Evolutionary conservation across 30 jellyfish, hydroid and myxozoan species (phyloP).

Genomic region (Cassiopea xamachana): DNA sequence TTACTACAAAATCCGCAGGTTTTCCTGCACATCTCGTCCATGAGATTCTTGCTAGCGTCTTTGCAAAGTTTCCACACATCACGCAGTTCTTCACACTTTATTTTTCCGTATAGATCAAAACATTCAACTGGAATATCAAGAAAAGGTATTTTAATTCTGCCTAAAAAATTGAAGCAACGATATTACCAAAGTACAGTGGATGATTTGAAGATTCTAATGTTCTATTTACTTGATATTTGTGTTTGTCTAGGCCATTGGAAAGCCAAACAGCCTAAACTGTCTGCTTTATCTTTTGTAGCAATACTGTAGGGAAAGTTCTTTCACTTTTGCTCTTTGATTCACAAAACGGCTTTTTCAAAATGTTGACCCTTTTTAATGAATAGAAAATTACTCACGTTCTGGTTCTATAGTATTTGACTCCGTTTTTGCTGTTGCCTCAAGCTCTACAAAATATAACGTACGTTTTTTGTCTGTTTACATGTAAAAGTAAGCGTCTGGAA

Average conservation of each 20-base stretch:
- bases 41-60: conserved; percentile 22
- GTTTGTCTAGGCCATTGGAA: no score
- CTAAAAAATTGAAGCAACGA: no score
- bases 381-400: conserved; percentile 2
- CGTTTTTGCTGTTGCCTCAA: background rate
- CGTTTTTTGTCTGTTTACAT: background rate
- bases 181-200: no score
- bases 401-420: background rate
- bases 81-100: conserved; percentile 24
- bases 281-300: no score
- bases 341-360: no score
- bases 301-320: no score
- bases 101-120: conserved; percentile 51
- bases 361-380: no score
- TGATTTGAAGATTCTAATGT: no score
- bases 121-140: conserved; percentile 23
- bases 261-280: no score
- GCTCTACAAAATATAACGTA: background rate
- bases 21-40: conserved; percentile 65
- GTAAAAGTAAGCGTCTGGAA: background rate
- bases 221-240: no score
- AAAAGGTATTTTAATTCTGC: background rate
- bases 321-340: no score
- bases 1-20: conserved; percentile 68
- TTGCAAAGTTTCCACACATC: conserved; percentile 28